phyloP scores from a whole-genome alignment of 2,888 invertebrate species.

The Creontiades dilutus region DNA sequence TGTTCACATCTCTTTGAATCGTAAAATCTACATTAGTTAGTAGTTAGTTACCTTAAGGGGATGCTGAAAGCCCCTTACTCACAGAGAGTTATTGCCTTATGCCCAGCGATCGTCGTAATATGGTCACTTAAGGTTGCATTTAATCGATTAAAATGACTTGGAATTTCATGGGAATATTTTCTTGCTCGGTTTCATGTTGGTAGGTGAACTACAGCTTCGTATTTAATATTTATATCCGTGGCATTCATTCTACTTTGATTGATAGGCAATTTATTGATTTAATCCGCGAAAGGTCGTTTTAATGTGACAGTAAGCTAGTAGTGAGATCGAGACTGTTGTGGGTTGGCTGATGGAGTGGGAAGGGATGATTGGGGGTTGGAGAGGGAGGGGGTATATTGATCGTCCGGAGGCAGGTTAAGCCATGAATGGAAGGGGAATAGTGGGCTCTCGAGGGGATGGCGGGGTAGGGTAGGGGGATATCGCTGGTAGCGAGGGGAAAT shows the following conservation, averaged over 20 bases:
- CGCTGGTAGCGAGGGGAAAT: neutral
- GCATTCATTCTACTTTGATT: neutral
- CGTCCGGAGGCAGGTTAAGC: neutral
- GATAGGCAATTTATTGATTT: neutral
- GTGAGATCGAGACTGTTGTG: neutral
- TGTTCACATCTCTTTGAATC: too few relatives aligned
- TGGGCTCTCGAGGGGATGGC: neutral
- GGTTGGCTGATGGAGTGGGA: neutral
- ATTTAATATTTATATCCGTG: constrained; percentile 2
- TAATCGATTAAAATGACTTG: too few relatives aligned
- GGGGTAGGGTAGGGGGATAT: neutral
- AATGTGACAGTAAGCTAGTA: neutral
- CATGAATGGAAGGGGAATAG: constrained; percentile 36
- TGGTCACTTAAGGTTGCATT: too few relatives aligned
- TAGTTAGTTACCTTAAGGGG: too few relatives aligned
- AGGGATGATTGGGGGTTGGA: too few relatives aligned
- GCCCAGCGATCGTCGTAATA: too few relatives aligned
- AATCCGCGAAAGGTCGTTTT: neutral
- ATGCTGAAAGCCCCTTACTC: too few relatives aligned
- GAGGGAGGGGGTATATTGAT: constrained; percentile 10
- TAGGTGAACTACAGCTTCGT: neutral
- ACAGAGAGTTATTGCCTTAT: too few relatives aligned
- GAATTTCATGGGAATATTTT: too few relatives aligned
- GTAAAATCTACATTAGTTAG: too few relatives aligned
- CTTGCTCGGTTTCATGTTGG: too few relatives aligned